Conservation (phyloP, 2,888 invertebrate genomes). For the Hypomecis atomaria region DNA sequence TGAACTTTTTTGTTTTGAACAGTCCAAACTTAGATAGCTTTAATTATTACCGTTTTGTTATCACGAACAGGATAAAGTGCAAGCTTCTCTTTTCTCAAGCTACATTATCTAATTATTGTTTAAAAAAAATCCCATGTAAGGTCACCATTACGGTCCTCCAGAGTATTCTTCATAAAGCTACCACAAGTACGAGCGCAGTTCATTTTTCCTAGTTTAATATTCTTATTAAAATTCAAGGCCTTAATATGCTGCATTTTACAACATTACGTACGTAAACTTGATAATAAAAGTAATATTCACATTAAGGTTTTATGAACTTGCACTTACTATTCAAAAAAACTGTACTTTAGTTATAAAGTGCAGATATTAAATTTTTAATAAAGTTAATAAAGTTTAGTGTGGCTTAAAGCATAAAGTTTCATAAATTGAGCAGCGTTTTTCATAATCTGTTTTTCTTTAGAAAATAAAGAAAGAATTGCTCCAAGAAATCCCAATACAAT, state of each 20-base stretch:
- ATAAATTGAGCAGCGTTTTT: conserved; percentile 10
- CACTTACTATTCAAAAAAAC: conserved; percentile 26
- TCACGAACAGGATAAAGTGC: no score
- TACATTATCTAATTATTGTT: no score
- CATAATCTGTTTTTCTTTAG: conserved; percentile 5
- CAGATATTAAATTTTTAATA: conserved; percentile 32
- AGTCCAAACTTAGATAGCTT: no score
- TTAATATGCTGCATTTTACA: conserved; percentile 26
- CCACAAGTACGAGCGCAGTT: conserved; percentile 12
- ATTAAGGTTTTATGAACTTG: conserved; percentile 26
- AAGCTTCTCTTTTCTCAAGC: no score
- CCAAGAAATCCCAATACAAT: not conserved
- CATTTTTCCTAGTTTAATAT: conserved; percentile 16
- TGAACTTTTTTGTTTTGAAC: no score
- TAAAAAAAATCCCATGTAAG: no score
- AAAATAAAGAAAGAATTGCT: conserved; percentile 3
- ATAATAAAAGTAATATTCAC: conserved; percentile 25
- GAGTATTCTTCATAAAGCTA: conserved; percentile 9
- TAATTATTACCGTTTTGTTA: no score
- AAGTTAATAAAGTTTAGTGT: conserved; percentile 24
- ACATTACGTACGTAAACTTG: conserved; percentile 14
- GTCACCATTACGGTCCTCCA: not conserved
- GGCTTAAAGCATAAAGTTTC: not conserved
- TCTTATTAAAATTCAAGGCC: conserved; percentile 25
- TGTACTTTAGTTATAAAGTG: conserved; percentile 13